Conservation (phyloP, 1,140 invertebrate genomes). For the Schlechtendalia chinensis region DNA sequence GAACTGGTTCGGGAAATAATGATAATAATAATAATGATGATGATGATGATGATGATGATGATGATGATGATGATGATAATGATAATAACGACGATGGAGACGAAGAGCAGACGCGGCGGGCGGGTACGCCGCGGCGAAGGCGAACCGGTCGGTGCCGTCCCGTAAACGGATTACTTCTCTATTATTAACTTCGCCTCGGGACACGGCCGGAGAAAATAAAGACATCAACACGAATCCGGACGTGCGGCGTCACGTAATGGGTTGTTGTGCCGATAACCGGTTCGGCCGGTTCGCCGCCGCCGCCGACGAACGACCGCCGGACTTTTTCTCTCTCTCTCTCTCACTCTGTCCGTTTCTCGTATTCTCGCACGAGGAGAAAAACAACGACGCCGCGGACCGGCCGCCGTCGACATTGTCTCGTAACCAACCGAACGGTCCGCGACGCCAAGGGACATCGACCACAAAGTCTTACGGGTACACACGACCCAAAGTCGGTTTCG, state of each 20-base stretch:
- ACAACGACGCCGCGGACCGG: too few relatives aligned
- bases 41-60: neutral
- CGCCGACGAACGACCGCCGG: neutral
- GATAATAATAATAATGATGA: neutral
- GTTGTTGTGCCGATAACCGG: constrained; percentile 36
- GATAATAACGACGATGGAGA: neutral
- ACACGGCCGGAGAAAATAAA: constrained; percentile 44
- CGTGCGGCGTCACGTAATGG: constrained; percentile 48
- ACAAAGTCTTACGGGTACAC: too few relatives aligned
- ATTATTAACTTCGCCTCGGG: constrained; percentile 44
- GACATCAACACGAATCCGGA: constrained; percentile 47
- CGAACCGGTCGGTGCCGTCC: neutral
- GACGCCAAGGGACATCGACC: too few relatives aligned
- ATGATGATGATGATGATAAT: too few relatives aligned
- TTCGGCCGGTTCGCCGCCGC: constrained; percentile 18
- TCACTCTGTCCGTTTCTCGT: too few relatives aligned
- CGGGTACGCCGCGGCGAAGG: neutral
- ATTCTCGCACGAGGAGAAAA: too few relatives aligned
- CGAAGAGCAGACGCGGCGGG: too few relatives aligned
- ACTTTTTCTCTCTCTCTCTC: neutral
- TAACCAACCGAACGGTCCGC: too few relatives aligned
- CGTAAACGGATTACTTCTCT: constrained; percentile 49
- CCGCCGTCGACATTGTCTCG: too few relatives aligned
- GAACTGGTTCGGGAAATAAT: constrained; percentile 14
- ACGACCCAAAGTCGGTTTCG: too few relatives aligned